Conservation (phyloP, 2,113 vertebrate species). For the Mastomys natalensis region DNA sequence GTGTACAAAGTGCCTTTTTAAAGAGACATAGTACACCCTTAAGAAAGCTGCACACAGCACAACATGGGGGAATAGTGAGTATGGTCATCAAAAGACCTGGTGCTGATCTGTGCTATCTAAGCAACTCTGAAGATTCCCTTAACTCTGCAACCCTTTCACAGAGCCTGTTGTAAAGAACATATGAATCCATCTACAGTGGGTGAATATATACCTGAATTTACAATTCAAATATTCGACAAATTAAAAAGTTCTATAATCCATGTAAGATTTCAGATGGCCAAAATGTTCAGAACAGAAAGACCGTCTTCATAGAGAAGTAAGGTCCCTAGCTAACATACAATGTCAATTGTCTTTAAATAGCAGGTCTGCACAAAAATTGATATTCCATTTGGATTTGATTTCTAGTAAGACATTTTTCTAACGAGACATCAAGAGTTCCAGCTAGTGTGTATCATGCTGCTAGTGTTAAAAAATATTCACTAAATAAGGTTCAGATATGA, state of each 20-base stretch:
- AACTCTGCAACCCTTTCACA: neutral
- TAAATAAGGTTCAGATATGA: neutral
- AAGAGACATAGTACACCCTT: neutral
- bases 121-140: neutral
- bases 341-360: neutral
- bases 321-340: neutral
- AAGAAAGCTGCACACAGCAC: neutral
- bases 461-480: conserved; percentile 1
- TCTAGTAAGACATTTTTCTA: conserved; percentile 5
- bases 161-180: neutral
- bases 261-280: neutral
- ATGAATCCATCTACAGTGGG: neutral
- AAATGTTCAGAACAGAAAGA: neutral
- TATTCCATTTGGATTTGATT: neutral
- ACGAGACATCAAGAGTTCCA: neutral
- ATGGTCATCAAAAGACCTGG: neutral
- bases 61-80: neutral
- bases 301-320: neutral
- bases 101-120: neutral
- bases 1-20: neutral
- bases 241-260: neutral
- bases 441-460: neutral
- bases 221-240: neutral
- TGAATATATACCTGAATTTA: neutral
- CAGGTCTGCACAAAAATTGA: neutral